These are phyloP conservation scores for Gambelia wislizenii DNA, from an alignment of 2,797 vertebrate genomes.

Conservation along the genomic window DNA sequence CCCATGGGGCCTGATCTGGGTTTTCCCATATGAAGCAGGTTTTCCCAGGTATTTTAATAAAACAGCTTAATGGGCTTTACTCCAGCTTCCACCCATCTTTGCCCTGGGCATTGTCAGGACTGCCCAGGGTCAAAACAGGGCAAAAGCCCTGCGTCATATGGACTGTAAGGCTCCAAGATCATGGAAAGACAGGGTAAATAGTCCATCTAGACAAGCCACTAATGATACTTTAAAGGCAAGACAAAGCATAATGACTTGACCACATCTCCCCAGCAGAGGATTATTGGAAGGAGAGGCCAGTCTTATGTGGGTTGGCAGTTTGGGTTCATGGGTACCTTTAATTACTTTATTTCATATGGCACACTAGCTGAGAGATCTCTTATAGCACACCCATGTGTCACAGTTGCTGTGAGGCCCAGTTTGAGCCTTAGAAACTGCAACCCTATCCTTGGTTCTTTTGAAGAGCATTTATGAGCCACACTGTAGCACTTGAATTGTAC, in stretches of 20 bases:
- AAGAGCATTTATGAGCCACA: background rate
- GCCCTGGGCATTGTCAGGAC: no score
- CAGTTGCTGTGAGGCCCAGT: background rate
- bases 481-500: background rate
- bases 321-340: background rate
- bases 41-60: no score
- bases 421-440: background rate
- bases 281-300: background rate
- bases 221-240: background rate
- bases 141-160: no score
- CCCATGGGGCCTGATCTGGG: no score
- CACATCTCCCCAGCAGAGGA: background rate
- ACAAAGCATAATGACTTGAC: background rate
- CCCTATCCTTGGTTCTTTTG: background rate
- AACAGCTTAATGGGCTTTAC: no score
- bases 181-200: no score
- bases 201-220: no score
- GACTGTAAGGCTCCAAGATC: no score
- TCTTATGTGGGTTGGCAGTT: background rate
- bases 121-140: no score
- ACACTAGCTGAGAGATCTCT: no score
- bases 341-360: background rate
- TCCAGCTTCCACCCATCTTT: no score
- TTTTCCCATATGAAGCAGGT: no score
- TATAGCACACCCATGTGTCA: background rate